Evolutionary conservation across 2,888 invertebrate species (phyloP).

Genomic region (Catocala fraxini): DNA sequence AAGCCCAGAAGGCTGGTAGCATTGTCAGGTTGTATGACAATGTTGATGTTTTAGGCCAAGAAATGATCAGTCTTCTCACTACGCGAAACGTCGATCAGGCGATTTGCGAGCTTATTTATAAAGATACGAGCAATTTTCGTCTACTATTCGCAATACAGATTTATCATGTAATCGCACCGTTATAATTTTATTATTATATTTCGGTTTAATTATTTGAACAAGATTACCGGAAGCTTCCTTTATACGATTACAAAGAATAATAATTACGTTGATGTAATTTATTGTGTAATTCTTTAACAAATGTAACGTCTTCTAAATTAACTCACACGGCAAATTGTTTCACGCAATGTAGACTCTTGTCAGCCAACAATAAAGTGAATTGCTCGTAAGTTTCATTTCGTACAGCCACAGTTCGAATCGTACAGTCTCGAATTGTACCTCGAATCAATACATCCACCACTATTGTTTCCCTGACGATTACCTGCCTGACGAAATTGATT

Average conservation of each 20-base stretch:
- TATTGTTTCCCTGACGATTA: slow-evolving; percentile 56
- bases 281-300: slow-evolving; percentile 18
- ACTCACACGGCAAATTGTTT: slow-evolving; percentile 76
- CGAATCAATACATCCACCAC: slow-evolving; percentile 46
- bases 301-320: slow-evolving; percentile 55
- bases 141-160: no score
- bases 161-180: no score
- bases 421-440: slow-evolving; percentile 29
- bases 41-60: no score
- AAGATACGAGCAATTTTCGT: no score
- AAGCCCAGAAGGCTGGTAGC: no score
- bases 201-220: no score
- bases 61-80: no score
- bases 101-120: no score
- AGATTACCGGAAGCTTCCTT: no score
- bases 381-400: slow-evolving; percentile 52
- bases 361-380: slow-evolving; percentile 52
- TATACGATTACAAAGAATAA: background rate
- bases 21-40: no score
- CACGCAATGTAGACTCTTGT: slow-evolving; percentile 76
- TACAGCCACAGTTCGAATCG: slow-evolving; percentile 41
- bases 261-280: slow-evolving; percentile 8
- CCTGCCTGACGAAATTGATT: slow-evolving; percentile 52
- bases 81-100: no score
- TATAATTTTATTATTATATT: no score